Evolutionary conservation across 2,797 vertebrate species (phyloP), one percentile per base, ranked within the genome.

Genomic region (Peromyscus eremicus): DNA sequence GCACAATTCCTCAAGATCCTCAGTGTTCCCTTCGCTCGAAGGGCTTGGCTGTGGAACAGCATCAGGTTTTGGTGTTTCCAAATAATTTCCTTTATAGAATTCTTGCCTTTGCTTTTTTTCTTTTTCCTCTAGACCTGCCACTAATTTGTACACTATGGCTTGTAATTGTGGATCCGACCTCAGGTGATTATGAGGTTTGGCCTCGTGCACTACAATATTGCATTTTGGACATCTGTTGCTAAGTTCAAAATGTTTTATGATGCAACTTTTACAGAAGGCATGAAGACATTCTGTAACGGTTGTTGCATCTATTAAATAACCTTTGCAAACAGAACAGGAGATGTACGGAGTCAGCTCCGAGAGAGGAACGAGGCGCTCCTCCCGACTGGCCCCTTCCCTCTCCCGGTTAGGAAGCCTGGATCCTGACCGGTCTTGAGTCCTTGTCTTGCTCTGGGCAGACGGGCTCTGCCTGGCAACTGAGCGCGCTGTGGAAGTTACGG

Each of bases 221-320:
- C 99, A 99, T 86, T 99, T 99, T 55, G 99, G 99, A 98, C 99
- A 99, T 97, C 99, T 99, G 98, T 99, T 99, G 98, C 99, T 99
- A 97, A 99, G 98, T 98, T 99, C 99, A 98, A 99, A 99, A 98
- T 99, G 99, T 98, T 99, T 99, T 97, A 99, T 99, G 2, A 99
- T 99, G 98, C 99, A 99, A 98, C 99, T 99, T 99, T 99, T 99
- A 98, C 99, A 99, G 98, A 99, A 99, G 64, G 99, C 99, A 98
- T 99, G 99, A 96, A 99, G 99, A 94, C 99, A 99, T 97, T 99
- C 99, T 32, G 99, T 99, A 98, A 99, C 99, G 95, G 99, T 99
- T n/a, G 99, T 99, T 94, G 99, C 99, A 96, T 99, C 99, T 52
- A 99, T 99, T 75, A 99, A 99, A 98, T 99, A 99, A 29, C 99